phyloP scores from a whole-genome alignment of 2,888 invertebrate genomes.

The Ornithoptera priamus region DNA sequence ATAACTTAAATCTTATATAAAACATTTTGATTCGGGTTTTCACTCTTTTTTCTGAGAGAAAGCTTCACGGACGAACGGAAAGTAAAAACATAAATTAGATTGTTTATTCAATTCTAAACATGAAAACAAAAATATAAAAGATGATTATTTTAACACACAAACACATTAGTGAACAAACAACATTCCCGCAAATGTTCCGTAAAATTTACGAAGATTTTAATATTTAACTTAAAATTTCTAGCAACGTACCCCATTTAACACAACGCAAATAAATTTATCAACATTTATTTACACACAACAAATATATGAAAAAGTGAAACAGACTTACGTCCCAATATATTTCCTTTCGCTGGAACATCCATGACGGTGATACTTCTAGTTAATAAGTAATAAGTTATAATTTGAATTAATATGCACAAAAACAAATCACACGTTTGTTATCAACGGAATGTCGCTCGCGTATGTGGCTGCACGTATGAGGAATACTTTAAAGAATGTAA shows the following conservation, averaged over 20 bases:
- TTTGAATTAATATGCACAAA: constrained; percentile 5
- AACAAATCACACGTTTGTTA: constrained; percentile 17
- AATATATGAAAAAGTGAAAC: constrained; percentile 2
- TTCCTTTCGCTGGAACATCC: constrained; percentile 80
- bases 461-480: constrained; percentile 15
- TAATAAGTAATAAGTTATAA: constrained; percentile 2
- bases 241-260: neutral
- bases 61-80: no score
- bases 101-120: no score
- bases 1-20: no score
- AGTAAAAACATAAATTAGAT: no score
- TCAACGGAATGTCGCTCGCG: constrained; percentile 19
- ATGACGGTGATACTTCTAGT: constrained; percentile 49
- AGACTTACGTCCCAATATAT: constrained; percentile 80
- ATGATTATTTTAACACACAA: no score
- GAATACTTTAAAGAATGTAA: constrained; percentile 23
- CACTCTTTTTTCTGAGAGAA: no score
- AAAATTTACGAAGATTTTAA: neutral
- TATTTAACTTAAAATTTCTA: neutral
- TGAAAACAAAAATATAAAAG: no score
- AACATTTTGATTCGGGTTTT: no score
- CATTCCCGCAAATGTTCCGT: no score
- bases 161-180: no score
- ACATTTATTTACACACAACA: neutral
- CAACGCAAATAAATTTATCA: neutral